A percentile compares a stretch with the other conserved stretches of the same genome.
phyloP scores from a whole-genome alignment of 2,797 vertebrate species.

The Parauchenoglanis punctatus region DNA sequence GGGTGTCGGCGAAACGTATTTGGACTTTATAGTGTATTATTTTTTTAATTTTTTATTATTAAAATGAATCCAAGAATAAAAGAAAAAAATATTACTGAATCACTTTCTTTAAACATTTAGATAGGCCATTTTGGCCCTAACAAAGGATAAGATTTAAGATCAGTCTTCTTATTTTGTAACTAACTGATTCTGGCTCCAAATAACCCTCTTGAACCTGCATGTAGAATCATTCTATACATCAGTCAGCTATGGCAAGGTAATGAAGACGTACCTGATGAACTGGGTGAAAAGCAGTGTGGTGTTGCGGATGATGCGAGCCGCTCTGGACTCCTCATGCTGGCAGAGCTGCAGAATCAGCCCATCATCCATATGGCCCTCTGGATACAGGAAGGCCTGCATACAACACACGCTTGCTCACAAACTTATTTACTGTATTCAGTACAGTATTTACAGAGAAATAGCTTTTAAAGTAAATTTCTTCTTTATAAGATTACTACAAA shows the following conservation, averaged over 20 bases:
- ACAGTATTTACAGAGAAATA: neutral
- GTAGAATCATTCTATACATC: neutral
- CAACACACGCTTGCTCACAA: neutral
- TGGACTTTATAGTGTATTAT: neutral
- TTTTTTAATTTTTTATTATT: neutral
- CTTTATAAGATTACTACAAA: neutral
- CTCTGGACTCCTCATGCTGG: slow-evolving; percentile 92
- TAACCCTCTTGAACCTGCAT: neutral
- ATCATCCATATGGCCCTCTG: slow-evolving; percentile 98
- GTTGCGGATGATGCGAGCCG: slow-evolving; percentile 95
- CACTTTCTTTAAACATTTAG: neutral
- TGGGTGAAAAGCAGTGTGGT: slow-evolving; percentile 89
- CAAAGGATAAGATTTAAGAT: neutral
- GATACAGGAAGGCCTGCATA: slow-evolving; percentile 89
- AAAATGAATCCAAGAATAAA: neutral
- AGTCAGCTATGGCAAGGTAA: neutral
- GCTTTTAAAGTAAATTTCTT: neutral
- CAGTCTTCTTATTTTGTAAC: neutral
- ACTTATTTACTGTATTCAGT: neutral
- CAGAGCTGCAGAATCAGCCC: slow-evolving; percentile 92
- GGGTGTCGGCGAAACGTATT: neutral
- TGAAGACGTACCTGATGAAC: slow-evolving; percentile 85
- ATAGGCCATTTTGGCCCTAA: neutral
- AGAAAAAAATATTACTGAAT: neutral
- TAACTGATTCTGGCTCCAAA: neutral